Evolutionary conservation across 2,888 invertebrate species (phyloP), one percentile per base, ranked within the genome.

Genomic region (Trissolcus brochymenae): DNA sequence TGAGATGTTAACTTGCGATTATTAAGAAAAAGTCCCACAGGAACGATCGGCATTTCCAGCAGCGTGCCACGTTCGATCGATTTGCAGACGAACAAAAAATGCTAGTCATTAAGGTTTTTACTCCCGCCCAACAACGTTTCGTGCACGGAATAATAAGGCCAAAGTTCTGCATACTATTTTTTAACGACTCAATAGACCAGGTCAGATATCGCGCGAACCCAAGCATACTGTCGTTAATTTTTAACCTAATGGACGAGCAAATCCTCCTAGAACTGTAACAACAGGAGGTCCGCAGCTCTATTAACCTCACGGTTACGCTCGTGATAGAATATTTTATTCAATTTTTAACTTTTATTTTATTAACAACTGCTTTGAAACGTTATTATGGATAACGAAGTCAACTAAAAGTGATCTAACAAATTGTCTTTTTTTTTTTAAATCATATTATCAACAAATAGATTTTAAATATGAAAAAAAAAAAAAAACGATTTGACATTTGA

Each of bases 101-200:
- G 64, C 60, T 54, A 65, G 70, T 76, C 75, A 76, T 76, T 76
- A 76, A 49, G 50, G 59, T 64, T 64, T 64, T 68, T 68, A 29
- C 43, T 51, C 62, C 29, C 64, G 64, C 55, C 73, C 67, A 62
- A 57, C 60, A 54, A 46, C 68, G 57, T 55, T 68, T 62, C 62
- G 51, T 51, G 66, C 60, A 50, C 60, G 14, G 60, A 19, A 66
- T 74, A 74, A 67, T 67, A 67, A 74, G 67, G 66, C 56, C 51
- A 67, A 67, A 66, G 74, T 65, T 55, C 61, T n/a, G n/a, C 35
- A 56, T 66, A 55, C 73, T 61, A 66, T 66, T 66, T 73, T 72
- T 73, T 65, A 73, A 60, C 72, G 60, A 55, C 60, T 65, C 65
- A 60, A 73, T 73, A 65, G 53, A 43, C 25, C 56, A 41, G 60